phyloP scores from a whole-genome alignment of 1,140 invertebrate species.

The Platorchestia sp. region DNA sequence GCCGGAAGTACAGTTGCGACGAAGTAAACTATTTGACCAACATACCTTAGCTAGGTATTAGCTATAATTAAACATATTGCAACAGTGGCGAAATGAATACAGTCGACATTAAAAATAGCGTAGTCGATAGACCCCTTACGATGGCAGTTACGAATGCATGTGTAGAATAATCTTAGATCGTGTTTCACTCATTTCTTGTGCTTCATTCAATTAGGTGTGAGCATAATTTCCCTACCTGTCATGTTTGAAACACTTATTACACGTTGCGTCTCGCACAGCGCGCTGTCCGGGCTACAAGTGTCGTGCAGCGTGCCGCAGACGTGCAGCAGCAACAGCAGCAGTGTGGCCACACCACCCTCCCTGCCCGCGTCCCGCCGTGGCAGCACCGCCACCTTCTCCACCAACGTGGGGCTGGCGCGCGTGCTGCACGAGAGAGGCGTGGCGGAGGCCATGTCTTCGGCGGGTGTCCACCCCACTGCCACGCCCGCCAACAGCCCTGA shows the following conservation, averaged over 20 bases:
- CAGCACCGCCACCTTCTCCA: conserved; percentile 82
- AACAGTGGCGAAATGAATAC: too few species aligned
- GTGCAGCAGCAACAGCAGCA: background rate
- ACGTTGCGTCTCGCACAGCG: background rate
- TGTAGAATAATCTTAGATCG: background rate
- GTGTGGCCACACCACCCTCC: conserved; percentile 65
- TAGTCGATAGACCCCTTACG: too few species aligned
- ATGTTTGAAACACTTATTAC: background rate
- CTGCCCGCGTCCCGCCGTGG: conserved; percentile 74
- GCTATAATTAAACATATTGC: too few species aligned
- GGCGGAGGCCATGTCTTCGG: conserved; percentile 78
- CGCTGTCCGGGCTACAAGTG: conserved; percentile 20
- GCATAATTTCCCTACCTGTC: background rate
- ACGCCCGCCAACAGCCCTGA: conserved; percentile 87
- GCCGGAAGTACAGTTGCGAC: too few species aligned
- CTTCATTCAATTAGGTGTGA: background rate
- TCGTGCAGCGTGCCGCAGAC: background rate
- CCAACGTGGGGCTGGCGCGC: conserved; percentile 82
- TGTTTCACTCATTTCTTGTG: background rate
- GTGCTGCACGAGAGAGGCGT: conserved; percentile 86
- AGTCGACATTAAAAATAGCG: too few species aligned
- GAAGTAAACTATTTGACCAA: too few species aligned
- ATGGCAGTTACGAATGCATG: too few species aligned
- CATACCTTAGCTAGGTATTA: too few species aligned
- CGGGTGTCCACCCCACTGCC: conserved; percentile 81